Evolutionary conservation across 2,888 invertebrate genomes (phyloP), one percentile per base, ranked within the genome.

Genomic region (Ennomos quercinarius): DNA sequence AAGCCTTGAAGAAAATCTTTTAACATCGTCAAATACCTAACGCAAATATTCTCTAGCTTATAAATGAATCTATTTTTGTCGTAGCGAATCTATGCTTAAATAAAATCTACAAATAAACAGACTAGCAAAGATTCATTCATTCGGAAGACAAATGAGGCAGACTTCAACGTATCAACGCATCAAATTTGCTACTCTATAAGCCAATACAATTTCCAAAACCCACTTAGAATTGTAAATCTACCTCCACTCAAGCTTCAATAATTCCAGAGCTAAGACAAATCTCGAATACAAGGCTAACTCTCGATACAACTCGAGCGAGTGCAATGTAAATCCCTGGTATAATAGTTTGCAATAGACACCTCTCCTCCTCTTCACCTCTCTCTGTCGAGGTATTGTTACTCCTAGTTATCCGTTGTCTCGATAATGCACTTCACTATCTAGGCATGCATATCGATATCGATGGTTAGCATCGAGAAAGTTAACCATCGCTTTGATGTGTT

Each of bases 191-290:
- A 57, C 43, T 37, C n/a, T n/a, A n/a, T n/a, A 27, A 27, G 5
- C 37, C 45, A 38, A 36, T 51, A 11, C 57, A 51, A 40, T 42
- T 12, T 27, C 37, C 46, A 37, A 39, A 37, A 48, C 13, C 40
- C 39, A 42, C 36, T 42, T 13, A 4, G 50, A 49, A 59, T 54
- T 50, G 59, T 59, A 50, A 59, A 59, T 59, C 59, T 51, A 52
- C 38, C 40, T 49, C 39, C 38, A 43, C 12, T 27, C 55, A 12
- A 11, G 50, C 43, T 46, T 43, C 48, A 58, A 56, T 56, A 60
- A 56, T 56, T 47, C 55, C 27, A 52, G 27, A 57, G 27, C 46
- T 47, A 42, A 60, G 60, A 52, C 51, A 56, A 61, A 56, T 47
- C 55, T 12, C 41, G 9, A 36, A 10, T 37, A 37, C 40, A 44